These are phyloP conservation scores for Okapia johnstoni DNA, from an alignment of 2,113 vertebrate species.

Conservation along the genomic window DNA sequence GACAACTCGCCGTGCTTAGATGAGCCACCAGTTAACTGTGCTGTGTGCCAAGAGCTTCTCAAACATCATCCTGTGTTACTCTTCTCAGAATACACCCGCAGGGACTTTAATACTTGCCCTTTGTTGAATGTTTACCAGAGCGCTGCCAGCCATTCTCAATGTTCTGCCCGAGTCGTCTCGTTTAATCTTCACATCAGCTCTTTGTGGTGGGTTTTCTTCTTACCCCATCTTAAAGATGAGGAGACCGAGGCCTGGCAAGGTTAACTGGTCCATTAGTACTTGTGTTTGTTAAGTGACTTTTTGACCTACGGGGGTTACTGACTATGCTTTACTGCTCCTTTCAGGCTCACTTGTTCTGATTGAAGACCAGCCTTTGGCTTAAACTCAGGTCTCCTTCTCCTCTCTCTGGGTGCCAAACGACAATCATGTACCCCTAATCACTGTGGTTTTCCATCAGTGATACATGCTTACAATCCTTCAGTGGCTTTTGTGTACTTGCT, in stretches of 20 bases:
- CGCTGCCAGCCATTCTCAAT: background rate
- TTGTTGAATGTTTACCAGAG: background rate
- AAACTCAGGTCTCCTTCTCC: background rate
- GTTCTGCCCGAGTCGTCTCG: background rate
- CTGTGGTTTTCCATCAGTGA: background rate
- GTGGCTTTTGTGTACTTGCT: background rate
- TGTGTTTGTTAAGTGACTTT: background rate
- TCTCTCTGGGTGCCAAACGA: rapidly evolving
- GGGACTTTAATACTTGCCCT: background rate
- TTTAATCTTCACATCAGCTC: background rate
- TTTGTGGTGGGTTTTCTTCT: background rate
- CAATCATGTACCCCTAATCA: background rate
- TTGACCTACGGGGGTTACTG: background rate
- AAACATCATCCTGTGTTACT: background rate
- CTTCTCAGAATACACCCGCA: background rate
- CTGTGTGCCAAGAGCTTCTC: background rate
- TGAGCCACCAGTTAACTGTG: background rate
- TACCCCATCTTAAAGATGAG: background rate
- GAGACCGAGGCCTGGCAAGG: background rate
- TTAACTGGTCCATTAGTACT: background rate
- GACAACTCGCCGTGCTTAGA: background rate
- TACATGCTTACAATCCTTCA: background rate
- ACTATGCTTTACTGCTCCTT: background rate
- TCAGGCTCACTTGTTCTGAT: background rate
- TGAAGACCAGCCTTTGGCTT: background rate